Conservation (phyloP, 2,888 invertebrate genomes). For the Drosophila emarginata region DNA sequence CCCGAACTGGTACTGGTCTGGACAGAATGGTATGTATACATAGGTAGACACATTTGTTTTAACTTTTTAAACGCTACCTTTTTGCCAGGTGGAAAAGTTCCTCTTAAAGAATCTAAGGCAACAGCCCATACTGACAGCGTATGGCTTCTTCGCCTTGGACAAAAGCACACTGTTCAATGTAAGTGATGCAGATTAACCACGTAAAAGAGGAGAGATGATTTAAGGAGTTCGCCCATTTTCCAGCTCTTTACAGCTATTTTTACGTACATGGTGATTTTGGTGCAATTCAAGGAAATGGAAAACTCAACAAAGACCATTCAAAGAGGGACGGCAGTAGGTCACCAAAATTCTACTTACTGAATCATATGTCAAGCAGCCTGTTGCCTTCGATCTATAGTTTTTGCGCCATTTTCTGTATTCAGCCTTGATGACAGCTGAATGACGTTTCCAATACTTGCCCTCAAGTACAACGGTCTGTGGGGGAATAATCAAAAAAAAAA, state of each 20-base stretch:
- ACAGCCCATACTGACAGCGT: conserved; percentile 78
- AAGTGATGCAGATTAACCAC: not conserved
- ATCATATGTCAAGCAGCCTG: conserved; percentile 87
- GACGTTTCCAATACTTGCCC: conserved; percentile 99
- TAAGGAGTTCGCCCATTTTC: not conserved
- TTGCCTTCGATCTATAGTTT: conserved; percentile 87
- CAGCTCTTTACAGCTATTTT: conserved; percentile 79
- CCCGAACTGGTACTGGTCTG: conserved; percentile 59
- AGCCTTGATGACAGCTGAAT: conserved; percentile 97
- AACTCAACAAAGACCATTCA: conserved; percentile 65
- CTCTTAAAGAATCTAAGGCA: conserved; percentile 75
- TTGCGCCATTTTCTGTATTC: conserved; percentile 99
- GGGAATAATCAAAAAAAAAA: conserved; percentile 19
- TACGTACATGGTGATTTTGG: conserved; percentile 79
- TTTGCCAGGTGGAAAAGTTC: conserved; percentile 76
- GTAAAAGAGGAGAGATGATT: not conserved
- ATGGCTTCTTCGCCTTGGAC: conserved; percentile 79
- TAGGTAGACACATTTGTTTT: too few relatives aligned
- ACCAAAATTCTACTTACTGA: conserved; percentile 84
- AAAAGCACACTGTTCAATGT: conserved; percentile 78
- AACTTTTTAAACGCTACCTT: too few relatives aligned
- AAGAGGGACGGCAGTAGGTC: not conserved
- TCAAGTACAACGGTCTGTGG: conserved; percentile 96
- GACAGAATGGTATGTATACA: conserved; percentile 70
- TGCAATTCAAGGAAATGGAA: conserved; percentile 80